These are phyloP conservation scores for Dendroctonus ponderosae DNA, from an alignment of 1,140 invertebrate species.

Conservation along the genomic window DNA sequence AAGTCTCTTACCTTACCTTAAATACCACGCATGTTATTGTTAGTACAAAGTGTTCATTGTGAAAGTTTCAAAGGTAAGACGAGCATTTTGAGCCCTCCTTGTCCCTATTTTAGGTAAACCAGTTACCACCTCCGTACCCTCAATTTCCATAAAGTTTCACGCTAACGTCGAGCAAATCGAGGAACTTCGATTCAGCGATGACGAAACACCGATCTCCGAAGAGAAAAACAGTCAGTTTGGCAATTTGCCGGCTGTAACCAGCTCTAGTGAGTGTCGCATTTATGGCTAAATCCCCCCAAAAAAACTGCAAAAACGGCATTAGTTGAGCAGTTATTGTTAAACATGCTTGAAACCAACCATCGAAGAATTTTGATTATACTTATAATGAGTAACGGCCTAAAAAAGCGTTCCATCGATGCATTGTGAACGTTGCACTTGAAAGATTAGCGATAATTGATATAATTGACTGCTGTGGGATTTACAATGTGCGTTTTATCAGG, in stretches of 20 bases:
- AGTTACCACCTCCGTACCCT: constrained; percentile 61
- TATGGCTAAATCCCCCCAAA: too few species aligned
- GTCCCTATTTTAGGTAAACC: constrained; percentile 59
- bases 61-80: too few species aligned
- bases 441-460: too few species aligned
- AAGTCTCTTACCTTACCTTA: too few species aligned
- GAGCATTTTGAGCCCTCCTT: background rate
- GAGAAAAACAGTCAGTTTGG: constrained; percentile 24
- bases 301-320: too few species aligned
- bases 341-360: too few species aligned
- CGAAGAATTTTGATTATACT: background rate
- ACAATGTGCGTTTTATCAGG: too few species aligned
- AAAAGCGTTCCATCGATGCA: background rate
- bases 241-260: constrained; percentile 8
- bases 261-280: constrained; percentile 26
- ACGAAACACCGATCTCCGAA: constrained; percentile 49
- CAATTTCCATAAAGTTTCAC: constrained; percentile 65
- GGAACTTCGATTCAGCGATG: constrained; percentile 63
- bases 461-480: too few species aligned
- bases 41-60: too few species aligned
- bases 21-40: too few species aligned
- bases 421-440: too few species aligned
- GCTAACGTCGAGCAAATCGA: constrained; percentile 70
- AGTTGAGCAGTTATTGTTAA: too few species aligned
- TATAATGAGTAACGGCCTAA: constrained; percentile 4